Percentiles rank a stretch among this genome's conserved stretches.
phyloP scores from a whole-genome alignment of 2,888 invertebrate genomes.

The Tipula lateralis region DNA sequence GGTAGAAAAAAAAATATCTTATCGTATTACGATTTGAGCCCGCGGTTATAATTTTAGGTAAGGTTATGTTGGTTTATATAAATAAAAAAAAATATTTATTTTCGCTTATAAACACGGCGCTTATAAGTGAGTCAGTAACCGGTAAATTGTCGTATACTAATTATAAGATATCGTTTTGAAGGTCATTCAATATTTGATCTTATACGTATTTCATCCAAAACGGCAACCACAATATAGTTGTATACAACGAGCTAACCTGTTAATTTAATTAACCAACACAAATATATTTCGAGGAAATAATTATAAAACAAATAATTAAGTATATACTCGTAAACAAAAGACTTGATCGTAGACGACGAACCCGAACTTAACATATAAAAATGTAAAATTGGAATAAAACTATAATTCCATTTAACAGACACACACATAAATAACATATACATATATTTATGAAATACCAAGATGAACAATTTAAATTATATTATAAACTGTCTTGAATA shows the following conservation, averaged over 20 bases:
- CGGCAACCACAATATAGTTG: neutral
- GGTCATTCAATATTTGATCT: neutral
- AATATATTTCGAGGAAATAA: neutral
- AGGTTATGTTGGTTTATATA: neutral
- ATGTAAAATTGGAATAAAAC: neutral
- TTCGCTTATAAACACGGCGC: neutral
- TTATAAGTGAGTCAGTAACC: neutral
- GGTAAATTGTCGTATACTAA: neutral
- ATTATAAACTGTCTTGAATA: neutral
- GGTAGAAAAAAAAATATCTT: neutral
- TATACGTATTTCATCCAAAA: neutral
- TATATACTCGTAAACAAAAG: neutral
- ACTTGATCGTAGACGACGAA: neutral
- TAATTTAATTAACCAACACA: neutral
- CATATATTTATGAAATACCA: neutral
- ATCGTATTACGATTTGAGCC: neutral
- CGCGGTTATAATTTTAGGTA: neutral
- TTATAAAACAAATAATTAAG: no score
- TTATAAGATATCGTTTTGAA: neutral
- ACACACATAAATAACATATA: neutral
- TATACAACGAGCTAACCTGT: neutral
- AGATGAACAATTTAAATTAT: neutral
- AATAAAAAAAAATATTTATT: neutral
- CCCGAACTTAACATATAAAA: neutral
- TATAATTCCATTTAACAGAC: no score